Base-by-base conservation (phyloP, 2,113 vertebrate genomes). In the Cottus gobio region DNA sequence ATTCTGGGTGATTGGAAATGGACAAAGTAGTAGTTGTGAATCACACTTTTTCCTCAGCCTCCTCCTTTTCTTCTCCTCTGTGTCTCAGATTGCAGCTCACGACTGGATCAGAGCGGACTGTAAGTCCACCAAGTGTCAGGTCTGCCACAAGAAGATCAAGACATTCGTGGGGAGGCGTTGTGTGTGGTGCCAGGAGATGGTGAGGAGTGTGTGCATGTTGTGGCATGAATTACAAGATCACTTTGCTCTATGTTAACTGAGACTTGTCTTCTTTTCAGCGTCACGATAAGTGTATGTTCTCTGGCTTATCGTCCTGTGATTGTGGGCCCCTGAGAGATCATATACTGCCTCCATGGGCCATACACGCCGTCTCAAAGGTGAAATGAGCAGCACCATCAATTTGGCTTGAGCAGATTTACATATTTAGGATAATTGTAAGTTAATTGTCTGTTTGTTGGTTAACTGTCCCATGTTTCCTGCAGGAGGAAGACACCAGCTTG, bases 71-170 rank as follows among this genome's bases (percentile, higher is more conserved):
- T 11, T 0, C 16, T 70, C 20, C 50, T 74, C 15, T 83, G 28
- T 61, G 20, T 67, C 63, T 44, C 88, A 98, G 96, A 91, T 95
- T 28, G 90, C 95, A 4, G 78, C 88, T 60, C 97, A 97, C 3
- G 90, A 96, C 77, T 98, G 97, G 97, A 95, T 97, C 73, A 92
- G 87, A 85, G 95, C 95, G 5, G 95, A 96, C 86, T 96, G 96
- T 60, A 94, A 95, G 13, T 93, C 95, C 22, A 93, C 87, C 28
- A 96, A 96, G 71, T 98, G 97, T 64, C 95, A 96, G 69, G 86
- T 91, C 63, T 98, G 97, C 91, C 95, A 97, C 87, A 97, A 96
- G 90, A 97, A 96, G 87, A 97, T 98, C 79, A 96, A 96, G 82
- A 96, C 90, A 46, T 91, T 97, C 16, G 95, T 93, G 0, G 97